Base-by-base conservation (phyloP, 2,888 invertebrate genomes). In the Drosophila neotestacea region DNA sequence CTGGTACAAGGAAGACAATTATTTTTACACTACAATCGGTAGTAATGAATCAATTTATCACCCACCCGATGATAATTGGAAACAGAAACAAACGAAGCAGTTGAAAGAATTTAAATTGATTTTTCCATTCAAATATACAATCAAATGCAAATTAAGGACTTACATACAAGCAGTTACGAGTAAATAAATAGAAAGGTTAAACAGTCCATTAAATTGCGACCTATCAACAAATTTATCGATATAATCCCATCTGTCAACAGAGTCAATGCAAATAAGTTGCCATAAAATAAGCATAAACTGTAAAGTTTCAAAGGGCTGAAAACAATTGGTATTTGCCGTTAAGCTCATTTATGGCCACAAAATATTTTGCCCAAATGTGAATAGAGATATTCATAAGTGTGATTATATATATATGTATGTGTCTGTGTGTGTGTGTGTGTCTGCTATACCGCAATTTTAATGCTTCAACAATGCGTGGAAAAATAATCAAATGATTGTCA, bases 401-500 rank as follows among this genome's bases (percentile, higher is more conserved):
- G 16, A 48, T 30, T 13, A 54, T 27, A 22, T 22, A 22, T 22
- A 22, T 2, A 44, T 16, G 16, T 4, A 6, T 27, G 34, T 38
- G 36, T 13, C 30, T 1, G 16, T 10, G 22, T 36, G 9, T 27
- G 44, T 39, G 34, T 30, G 27, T 36, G 28, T 47, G 47, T 36
- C 9, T 13, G 28, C 55, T 32, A 11, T 51, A 10, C 56, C 58
- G 34, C 51, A 42, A 36, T 48, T 44, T 66, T 70, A 58, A 41
- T 56, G 41, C 51, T 38, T n/a, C 58, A 59, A 54, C 48, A 52
- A 59, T 32, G 48, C 42, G 50, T 32, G 36, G 13, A 27, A 69
- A 67, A 62, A 80, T 70, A 81, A 71, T 78, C 78, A 76, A 68
- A 83, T 85, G 81, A 73, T 78, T 86, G 85, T 81, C 87, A 81